A percentile compares a stretch with the other conserved stretches of the same genome.
phyloP scores from a whole-genome alignment of 2,888 invertebrate genomes.

The Himalopsyche anomala region DNA sequence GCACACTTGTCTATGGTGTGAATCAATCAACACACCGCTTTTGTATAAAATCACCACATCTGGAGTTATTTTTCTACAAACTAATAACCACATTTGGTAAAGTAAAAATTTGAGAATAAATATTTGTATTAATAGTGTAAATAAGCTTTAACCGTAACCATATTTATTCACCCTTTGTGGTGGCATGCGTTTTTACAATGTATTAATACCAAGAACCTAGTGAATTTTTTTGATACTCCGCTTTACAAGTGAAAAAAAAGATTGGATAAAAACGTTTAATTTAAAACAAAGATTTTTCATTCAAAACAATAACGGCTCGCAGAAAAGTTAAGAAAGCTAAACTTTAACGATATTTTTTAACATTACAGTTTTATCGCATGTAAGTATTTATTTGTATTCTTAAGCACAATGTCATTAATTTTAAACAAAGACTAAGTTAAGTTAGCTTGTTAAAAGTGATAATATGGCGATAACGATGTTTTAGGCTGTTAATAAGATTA shows the following conservation, averaged over 20 bases:
- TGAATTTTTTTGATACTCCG: not conserved
- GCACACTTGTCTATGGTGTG: not conserved
- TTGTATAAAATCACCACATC: not conserved
- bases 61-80: not conserved
- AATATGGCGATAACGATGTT: too few relatives aligned
- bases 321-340: not conserved
- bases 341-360: not conserved
- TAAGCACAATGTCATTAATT: too few relatives aligned
- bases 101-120: not conserved
- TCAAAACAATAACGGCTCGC: not conserved
- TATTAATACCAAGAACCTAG: not conserved
- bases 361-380: not conserved
- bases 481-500: too few relatives aligned
- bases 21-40: not conserved
- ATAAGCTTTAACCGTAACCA: not conserved
- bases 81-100: slow-evolving; percentile 10
- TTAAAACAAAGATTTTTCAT: not conserved
- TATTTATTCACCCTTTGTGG: not conserved
- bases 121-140: slow-evolving; percentile 22
- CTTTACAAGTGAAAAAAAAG: not conserved
- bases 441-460: too few relatives aligned
- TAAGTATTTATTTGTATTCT: not conserved
- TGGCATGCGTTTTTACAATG: not conserved
- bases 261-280: not conserved
- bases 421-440: too few relatives aligned